A percentile compares a stretch with the other conserved stretches of the same genome.
Evolutionary conservation across 2,113 vertebrate species (phyloP).

Genomic region (Caretta caretta): DNA sequence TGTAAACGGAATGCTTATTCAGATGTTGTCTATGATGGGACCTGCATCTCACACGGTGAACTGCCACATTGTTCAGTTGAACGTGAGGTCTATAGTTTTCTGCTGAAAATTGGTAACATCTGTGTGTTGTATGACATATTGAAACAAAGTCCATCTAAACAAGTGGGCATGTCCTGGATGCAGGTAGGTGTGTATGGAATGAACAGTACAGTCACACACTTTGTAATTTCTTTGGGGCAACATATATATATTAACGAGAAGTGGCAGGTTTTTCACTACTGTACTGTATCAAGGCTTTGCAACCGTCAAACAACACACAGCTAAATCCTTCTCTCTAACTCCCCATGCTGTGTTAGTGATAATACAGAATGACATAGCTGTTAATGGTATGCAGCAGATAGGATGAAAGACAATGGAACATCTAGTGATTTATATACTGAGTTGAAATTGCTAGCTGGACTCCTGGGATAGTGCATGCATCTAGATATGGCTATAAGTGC

Average conservation of each 20-base stretch:
- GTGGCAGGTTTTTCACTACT: background rate
- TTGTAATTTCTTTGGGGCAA: background rate
- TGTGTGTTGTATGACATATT: background rate
- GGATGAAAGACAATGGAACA: slow-evolving; percentile 23
- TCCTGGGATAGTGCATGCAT: background rate
- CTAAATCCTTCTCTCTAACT: background rate
- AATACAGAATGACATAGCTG: background rate
- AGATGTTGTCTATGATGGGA: background rate
- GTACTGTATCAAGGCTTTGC: background rate
- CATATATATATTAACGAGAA: background rate
- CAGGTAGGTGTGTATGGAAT: background rate
- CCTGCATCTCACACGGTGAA: rapidly evolving
- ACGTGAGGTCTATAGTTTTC: background rate
- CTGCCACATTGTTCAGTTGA: background rate
- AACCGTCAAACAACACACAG: slow-evolving; percentile 32
- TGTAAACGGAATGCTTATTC: background rate
- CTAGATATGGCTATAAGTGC: background rate
- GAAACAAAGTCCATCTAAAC: background rate
- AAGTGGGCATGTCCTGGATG: background rate
- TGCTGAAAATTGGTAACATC: background rate
- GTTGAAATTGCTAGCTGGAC: slow-evolving; percentile 1
- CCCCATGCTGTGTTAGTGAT: slow-evolving; percentile 17
- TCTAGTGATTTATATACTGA: background rate
- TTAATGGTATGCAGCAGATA: slow-evolving; percentile 5
- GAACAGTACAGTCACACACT: rapidly evolving